Evolutionary conservation across 2,888 invertebrate genomes (phyloP).

Genomic region (Philhelius pedissequus): DNA sequence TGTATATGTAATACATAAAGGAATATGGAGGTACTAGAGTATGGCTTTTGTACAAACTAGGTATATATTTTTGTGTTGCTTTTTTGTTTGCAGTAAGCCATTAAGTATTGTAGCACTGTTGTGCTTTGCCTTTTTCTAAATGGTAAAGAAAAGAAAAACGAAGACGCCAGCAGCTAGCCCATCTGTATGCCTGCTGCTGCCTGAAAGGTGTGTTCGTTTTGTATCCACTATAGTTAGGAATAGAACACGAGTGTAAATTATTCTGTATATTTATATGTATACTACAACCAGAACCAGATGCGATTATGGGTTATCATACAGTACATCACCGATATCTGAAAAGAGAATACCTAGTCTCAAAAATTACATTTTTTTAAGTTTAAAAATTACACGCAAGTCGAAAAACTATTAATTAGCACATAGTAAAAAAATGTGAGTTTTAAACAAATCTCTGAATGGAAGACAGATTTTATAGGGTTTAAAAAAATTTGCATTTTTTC

Average conservation of each 20-base stretch:
- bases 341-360: too few species aligned
- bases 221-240: slow-evolving; percentile 1
- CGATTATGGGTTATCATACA: slow-evolving; percentile 31
- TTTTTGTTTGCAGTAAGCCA: too few species aligned
- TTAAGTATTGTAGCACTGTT: not conserved
- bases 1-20: not conserved
- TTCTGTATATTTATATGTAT: not conserved
- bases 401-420: too few species aligned
- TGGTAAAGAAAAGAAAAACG: not conserved
- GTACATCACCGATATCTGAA: not conserved
- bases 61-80: not conserved
- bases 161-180: not conserved
- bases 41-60: slow-evolving; percentile 6
- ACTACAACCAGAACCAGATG: not conserved
- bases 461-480: too few species aligned
- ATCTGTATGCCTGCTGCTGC: slow-evolving; percentile 36
- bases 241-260: slow-evolving; percentile 30
- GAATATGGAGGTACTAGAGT: too few species aligned
- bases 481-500: too few species aligned
- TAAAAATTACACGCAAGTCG: too few species aligned
- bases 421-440: too few species aligned
- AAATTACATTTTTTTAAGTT: too few species aligned
- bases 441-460: too few species aligned
- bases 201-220: slow-evolving; percentile 47
- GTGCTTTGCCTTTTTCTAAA: slow-evolving; percentile 18